Base-by-base conservation (phyloP, 2,113 vertebrate genomes). In the Daphoenositta chrysoptera region DNA sequence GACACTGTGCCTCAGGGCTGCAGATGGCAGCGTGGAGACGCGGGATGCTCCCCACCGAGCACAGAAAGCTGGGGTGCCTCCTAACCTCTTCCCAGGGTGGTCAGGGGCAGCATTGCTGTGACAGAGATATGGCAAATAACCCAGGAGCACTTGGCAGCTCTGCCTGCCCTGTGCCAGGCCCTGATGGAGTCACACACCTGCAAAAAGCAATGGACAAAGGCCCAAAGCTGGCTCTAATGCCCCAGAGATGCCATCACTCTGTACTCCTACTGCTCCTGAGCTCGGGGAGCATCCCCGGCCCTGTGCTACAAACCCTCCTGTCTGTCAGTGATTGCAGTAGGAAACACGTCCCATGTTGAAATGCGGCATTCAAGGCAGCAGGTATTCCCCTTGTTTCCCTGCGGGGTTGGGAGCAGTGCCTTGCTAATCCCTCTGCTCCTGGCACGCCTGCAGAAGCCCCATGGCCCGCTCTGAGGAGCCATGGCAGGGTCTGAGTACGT, bases 21-120 rank as follows among this genome's bases (percentile, higher is more conserved):
- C 72, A 72, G 56, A 87, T 27, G 60, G 69, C 51, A 75, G 44
- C 0, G 0, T 77, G 70, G 30, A 84, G 58, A 56, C 3, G 15
- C 1, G 1, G 28, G 47, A 31, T 68, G 65, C 24, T 86, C 42
- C 54, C 22, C 42, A 61, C 3, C 0, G 0, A 65, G 81, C 33
- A 63, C 21, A 56, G 56, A 66, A 71, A 66, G 7, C 33, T 42
- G 50, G 9, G 7, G 15, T 71, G 51, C 27, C 33, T 71, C 51
- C 75, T 44, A 50, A 39, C 15, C 27, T 70, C 23, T 30, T 39
- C 44, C 10, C 10, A 20, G 31, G 14, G 35, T 76, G 61, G 53
- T 58, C 3, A 0, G 0, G 17, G 53, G 48, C 47, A 82, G 60
- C 40, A 53, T 1, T 1, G 1, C 30, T 42, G 16, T 21, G 56